Evolutionary conservation across 2,797 vertebrate genomes (phyloP).

Genomic region (Aphelocoma californica): DNA sequence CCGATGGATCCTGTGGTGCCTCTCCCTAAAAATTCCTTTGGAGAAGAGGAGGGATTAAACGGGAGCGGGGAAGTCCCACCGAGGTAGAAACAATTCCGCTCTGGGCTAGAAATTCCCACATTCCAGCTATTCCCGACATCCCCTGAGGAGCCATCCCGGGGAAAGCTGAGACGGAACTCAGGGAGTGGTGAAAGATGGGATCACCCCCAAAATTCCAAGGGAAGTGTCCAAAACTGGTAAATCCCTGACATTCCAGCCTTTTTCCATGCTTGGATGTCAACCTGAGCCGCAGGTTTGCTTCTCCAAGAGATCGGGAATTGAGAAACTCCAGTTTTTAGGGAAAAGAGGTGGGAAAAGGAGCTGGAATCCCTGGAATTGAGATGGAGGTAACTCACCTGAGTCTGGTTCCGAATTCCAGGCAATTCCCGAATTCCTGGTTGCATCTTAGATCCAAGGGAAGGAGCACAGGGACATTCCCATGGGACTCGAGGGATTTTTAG

Average conservation of each 20-base stretch:
- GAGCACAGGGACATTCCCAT: background rate
- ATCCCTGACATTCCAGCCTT: background rate
- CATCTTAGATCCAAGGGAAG: background rate
- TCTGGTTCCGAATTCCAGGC: background rate
- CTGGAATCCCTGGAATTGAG: background rate
- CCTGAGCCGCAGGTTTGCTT: background rate
- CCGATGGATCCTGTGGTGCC: accelerated
- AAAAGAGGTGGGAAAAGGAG: background rate
- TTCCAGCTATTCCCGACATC: background rate
- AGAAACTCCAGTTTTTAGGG: background rate
- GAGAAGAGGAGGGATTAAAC: background rate
- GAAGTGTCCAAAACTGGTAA: background rate
- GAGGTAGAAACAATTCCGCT: accelerated
- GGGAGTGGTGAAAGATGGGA: too few species aligned
- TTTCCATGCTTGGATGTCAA: background rate
- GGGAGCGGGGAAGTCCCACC: accelerated
- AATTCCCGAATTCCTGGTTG: background rate
- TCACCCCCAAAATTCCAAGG: background rate
- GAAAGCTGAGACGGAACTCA: background rate
- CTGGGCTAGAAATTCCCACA: background rate
- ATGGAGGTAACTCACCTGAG: accelerated
- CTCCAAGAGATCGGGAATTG: background rate
- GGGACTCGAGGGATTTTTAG: background rate
- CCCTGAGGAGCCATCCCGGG: accelerated
- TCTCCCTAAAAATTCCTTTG: background rate